phyloP scores from a whole-genome alignment of 1,140 invertebrate genomes.

The Mesaphorura yosii region DNA sequence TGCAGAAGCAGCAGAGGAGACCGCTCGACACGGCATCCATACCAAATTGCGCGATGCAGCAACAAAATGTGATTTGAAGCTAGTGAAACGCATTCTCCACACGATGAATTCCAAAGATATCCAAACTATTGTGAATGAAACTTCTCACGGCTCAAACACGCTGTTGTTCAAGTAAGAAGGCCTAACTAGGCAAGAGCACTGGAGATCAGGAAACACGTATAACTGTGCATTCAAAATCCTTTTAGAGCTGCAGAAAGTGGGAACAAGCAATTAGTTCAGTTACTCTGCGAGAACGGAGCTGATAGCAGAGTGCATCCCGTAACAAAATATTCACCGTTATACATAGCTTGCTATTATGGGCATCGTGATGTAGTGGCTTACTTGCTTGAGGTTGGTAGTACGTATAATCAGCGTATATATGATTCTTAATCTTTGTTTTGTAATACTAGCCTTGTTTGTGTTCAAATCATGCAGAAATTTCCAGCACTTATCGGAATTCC shows the following conservation, averaged over 20 bases:
- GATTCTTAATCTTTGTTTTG: conserved; percentile 7
- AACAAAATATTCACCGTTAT: conserved; percentile 82
- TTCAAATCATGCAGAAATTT: conserved; percentile 43
- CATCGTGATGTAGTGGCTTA: conserved; percentile 66
- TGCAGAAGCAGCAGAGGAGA: conserved; percentile 61
- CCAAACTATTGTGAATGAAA: conserved; percentile 59
- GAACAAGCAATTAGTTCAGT: conserved; percentile 61
- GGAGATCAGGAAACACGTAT: background rate
- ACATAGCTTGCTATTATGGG: conserved; percentile 79
- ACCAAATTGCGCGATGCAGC: conserved; percentile 59
- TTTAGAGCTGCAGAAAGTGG: conserved; percentile 61
- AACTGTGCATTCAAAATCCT: background rate
- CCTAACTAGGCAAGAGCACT: too few relatives aligned
- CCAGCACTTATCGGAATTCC: conserved; percentile 52
- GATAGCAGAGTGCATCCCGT: conserved; percentile 76
- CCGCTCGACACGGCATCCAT: conserved; percentile 55
- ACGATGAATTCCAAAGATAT: conserved; percentile 46
- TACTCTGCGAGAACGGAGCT: conserved; percentile 66
- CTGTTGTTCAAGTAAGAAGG: conserved; percentile 62
- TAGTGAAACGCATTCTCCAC: conserved; percentile 42
- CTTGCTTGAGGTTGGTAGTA: conserved; percentile 48
- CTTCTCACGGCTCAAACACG: conserved; percentile 72
- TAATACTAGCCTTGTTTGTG: background rate
- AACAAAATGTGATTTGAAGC: conserved; percentile 51
- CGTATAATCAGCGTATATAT: conserved; percentile 4